Percentiles rank a stretch among this genome's conserved stretches.
phyloP scores from a whole-genome alignment of 2,113 vertebrate genomes.

The Heterotis niloticus region DNA sequence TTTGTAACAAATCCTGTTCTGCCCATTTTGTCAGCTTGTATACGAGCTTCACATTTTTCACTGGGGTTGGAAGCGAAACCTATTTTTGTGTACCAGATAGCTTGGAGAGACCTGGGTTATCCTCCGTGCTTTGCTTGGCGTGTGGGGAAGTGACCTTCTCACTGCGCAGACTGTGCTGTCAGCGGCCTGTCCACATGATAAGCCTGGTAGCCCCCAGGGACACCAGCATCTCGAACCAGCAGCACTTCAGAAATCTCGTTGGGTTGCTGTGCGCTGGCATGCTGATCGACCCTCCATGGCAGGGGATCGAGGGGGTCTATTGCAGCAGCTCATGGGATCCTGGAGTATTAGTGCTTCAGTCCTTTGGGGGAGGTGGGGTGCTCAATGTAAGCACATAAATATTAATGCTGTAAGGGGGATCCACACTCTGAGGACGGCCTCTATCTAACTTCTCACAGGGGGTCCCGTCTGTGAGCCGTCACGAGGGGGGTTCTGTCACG shows the following conservation, averaged over 20 bases:
- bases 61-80: no score
- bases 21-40: no score
- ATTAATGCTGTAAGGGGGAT: neutral
- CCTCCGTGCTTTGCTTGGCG: no score
- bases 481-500: no score
- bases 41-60: no score
- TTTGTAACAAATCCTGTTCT: no score
- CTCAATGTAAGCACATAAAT: conserved; percentile 1
- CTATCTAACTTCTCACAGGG: no score
- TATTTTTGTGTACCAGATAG: neutral
- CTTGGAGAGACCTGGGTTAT: neutral
- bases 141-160: neutral
- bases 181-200: neutral
- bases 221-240: neutral
- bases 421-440: no score
- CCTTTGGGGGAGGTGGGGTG: neutral
- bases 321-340: neutral
- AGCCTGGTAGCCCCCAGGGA: neutral
- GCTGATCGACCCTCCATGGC: no score
- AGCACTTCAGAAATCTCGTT: no score
- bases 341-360: neutral
- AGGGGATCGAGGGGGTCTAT: neutral
- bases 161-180: neutral
- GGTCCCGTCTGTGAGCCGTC: no score
- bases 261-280: no score